Evolutionary conservation across 2,888 invertebrate species (phyloP), one percentile per base, ranked within the genome.

Genomic region (Apantesis nais): DNA sequence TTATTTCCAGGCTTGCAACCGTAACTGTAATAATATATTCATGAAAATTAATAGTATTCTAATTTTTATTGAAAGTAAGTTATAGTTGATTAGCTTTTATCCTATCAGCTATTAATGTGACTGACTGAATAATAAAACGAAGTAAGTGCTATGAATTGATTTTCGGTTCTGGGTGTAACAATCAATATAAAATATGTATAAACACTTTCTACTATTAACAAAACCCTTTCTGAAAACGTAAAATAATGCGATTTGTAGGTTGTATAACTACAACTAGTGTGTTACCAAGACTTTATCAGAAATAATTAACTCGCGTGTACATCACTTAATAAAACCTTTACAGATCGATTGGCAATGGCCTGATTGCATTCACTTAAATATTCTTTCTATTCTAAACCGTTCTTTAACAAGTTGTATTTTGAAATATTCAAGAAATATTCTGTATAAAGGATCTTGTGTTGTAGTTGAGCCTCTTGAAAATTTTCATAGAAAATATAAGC

Each of bases 1-100:
- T 98, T 98, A 96, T 98, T 98, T 86, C 97, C 97, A 77, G 97
- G 96, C 86, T 94, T 96, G 95, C 98, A 98, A 79, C 97, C 98
- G 92, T 97, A 98, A 95, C 98, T 98, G 94, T 14, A 58, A 58
- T 58, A 29, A 58, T 5, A 29, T 58, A 58, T 29, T 29, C 14
- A 58, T 14, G 16, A 14, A 58, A n/a, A 25, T 48, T 25, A n/a
- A n/a, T 25, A 52, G 52, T 25, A n/a, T n/a, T 19, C n/a, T 52
- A 44, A 2, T 52, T 52, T 52, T 52, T 52, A 25, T 52, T 22
- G 5, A 39, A 39, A 8, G 39, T 39, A 39, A 1, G 44, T 1
- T 44, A 44, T 22, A 44, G 19, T 22, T 44, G 19, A 2, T 7
- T 5, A 0, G 22, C 19, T 44, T 5, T 19, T 44, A 44, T 44